A percentile compares a stretch with the other conserved stretches of the same genome.
These are phyloP conservation scores for Enchytraeus crypticus DNA, from an alignment of 2,888 invertebrate species.

Conservation along the genomic window DNA sequence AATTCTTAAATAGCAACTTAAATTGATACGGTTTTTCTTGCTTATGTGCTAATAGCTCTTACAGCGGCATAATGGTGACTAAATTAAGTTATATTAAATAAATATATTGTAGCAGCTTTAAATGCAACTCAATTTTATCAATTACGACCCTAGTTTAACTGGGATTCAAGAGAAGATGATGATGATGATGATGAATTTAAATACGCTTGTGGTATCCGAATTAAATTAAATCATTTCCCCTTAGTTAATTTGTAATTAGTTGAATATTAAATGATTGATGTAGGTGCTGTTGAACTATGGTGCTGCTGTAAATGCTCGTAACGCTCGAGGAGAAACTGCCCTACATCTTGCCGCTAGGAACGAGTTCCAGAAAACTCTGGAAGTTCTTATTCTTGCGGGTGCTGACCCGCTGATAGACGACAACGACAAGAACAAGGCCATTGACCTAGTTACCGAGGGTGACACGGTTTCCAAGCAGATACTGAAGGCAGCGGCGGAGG, in stretches of 20 bases:
- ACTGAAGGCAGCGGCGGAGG: constrained; percentile 24
- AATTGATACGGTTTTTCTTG: too few species aligned
- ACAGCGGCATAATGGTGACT: too few species aligned
- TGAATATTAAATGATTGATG: too few species aligned
- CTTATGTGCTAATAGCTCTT: too few species aligned
- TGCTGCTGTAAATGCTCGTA: constrained; percentile 21
- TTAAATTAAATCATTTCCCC: too few species aligned
- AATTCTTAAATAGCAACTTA: too few species aligned
- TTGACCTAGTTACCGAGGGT: constrained; percentile 23
- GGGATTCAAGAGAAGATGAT: too few species aligned
- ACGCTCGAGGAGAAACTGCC: constrained; percentile 27
- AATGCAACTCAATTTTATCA: background rate
- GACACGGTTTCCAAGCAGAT: constrained; percentile 24
- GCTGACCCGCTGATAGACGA: constrained; percentile 23
- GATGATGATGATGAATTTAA: too few species aligned
- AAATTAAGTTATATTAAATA: too few species aligned
- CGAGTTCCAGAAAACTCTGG: constrained; percentile 28
- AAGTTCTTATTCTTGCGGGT: constrained; percentile 22
- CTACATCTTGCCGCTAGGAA: constrained; percentile 28
- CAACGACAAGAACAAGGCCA: constrained; percentile 22
- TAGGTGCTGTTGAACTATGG: constrained; percentile 23
- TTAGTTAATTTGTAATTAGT: background rate
- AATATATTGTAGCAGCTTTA: background rate
- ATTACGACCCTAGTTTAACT: too few species aligned
- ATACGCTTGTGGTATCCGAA: too few species aligned